These are phyloP conservation scores for Maconellicoccus hirsutus DNA, from an alignment of 1,140 invertebrate species.

Conservation along the genomic window DNA sequence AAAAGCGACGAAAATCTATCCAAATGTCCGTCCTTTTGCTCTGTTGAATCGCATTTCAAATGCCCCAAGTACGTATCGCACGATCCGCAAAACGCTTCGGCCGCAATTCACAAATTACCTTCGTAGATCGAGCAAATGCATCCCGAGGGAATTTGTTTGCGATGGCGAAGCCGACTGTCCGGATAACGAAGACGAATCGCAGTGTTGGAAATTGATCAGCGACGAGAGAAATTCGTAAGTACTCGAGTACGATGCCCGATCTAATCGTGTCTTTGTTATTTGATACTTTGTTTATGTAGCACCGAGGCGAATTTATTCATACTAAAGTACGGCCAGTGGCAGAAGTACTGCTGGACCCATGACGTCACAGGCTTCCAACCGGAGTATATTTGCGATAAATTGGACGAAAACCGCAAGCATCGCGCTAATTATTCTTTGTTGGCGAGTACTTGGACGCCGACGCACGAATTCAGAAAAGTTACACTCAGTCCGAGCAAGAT, in stretches of 20 bases:
- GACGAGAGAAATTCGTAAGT: constrained; percentile 29
- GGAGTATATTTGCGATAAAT: constrained; percentile 6
- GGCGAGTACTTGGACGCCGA: no score
- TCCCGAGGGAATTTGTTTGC: constrained; percentile 56
- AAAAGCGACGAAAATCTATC: constrained; percentile 59
- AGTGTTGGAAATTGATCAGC: constrained; percentile 36
- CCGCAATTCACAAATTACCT: background rate
- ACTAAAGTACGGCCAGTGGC: constrained; percentile 45
- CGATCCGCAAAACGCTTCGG: background rate
- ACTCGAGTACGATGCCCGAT: constrained; percentile 15
- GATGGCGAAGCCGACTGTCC: constrained; percentile 56
- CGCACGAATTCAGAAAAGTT: no score
- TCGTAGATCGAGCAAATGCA: constrained; percentile 36
- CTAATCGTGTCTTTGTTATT: background rate
- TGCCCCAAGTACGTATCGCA: background rate
- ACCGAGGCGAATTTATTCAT: constrained; percentile 35
- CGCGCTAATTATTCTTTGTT: no score
- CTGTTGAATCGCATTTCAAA: constrained; percentile 26
- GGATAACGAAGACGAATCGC: constrained; percentile 51
- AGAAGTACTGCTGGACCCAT: constrained; percentile 41
- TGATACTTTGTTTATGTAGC: constrained; percentile 30
- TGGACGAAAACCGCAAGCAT: no score
- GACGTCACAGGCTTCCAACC: constrained; percentile 21
- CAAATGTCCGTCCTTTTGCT: constrained; percentile 46
- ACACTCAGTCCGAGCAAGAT: background rate